Evolutionary conservation across 1,140 invertebrate genomes (phyloP).

Genomic region (Eubasilissa regina): DNA sequence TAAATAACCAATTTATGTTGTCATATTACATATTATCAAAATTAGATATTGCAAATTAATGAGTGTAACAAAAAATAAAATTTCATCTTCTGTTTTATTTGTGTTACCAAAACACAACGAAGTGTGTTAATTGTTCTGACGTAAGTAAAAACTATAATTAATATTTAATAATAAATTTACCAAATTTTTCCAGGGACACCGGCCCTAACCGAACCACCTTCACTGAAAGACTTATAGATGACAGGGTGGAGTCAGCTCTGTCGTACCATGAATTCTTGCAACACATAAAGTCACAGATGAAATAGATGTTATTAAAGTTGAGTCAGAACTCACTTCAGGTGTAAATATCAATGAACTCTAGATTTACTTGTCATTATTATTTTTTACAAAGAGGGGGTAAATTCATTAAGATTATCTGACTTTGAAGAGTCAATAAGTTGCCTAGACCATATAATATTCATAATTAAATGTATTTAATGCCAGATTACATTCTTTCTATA

Average conservation of each 20-base stretch:
- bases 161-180: not conserved
- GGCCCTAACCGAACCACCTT: constrained; percentile 87
- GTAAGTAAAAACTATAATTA: constrained; percentile 6
- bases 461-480: constrained; percentile 11
- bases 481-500: too few species aligned
- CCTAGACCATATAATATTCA: constrained; percentile 16
- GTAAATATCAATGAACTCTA: constrained; percentile 21
- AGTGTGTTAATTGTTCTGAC: not conserved
- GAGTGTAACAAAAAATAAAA: too few species aligned
- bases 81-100: too few species aligned
- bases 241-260: constrained; percentile 92
- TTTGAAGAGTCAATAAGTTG: constrained; percentile 2
- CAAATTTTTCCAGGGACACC: constrained; percentile 84
- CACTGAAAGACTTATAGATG: constrained; percentile 93
- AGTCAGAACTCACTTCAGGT: constrained; percentile 29
- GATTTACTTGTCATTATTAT: constrained; percentile 15
- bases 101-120: too few species aligned
- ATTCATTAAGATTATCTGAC: not conserved
- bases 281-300: constrained; percentile 93
- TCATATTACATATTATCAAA: too few species aligned
- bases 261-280: constrained; percentile 99
- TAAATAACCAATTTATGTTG: too few species aligned
- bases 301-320: constrained; percentile 70
- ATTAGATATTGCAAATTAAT: too few species aligned
- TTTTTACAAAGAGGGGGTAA: not conserved